Percentiles rank a stretch among this genome's conserved stretches.
These are phyloP conservation scores for Scomber scombrus DNA, from an alignment of 2,113 vertebrate genomes.

Conservation along the genomic window DNA sequence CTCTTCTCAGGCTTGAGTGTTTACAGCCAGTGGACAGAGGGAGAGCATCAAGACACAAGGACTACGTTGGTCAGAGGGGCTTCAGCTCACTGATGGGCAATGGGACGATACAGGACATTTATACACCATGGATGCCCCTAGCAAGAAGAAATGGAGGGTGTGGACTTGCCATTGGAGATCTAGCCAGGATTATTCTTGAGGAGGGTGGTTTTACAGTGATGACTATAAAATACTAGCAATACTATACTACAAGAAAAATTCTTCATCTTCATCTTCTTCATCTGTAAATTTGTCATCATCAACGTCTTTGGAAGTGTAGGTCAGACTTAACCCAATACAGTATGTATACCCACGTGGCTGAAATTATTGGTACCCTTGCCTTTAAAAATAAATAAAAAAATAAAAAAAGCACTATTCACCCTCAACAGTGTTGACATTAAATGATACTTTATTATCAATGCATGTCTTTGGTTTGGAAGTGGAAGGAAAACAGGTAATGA, in stretches of 20 bases:
- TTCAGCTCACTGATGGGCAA: constrained; percentile 42
- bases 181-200: constrained; percentile 41
- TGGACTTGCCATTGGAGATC: constrained; percentile 34
- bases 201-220: constrained; percentile 51
- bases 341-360: too few species aligned
- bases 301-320: too few species aligned
- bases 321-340: too few species aligned
- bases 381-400: too few species aligned
- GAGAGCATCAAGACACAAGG: constrained; percentile 22
- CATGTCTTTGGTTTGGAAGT: too few species aligned
- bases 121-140: constrained; percentile 45
- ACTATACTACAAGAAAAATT: constrained; percentile 34
- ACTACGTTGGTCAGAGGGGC: constrained; percentile 27
- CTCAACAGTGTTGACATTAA: too few species aligned
- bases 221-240: constrained; percentile 40
- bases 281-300: too few species aligned
- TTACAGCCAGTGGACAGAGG: constrained; percentile 17
- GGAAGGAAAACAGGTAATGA: too few species aligned
- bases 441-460: too few species aligned
- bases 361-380: too few species aligned
- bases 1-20: constrained; percentile 1
- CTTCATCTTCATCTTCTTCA: too few species aligned
- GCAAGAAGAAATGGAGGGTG: constrained; percentile 56
- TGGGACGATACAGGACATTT: constrained; percentile 55
- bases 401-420: too few species aligned